Base-by-base conservation (phyloP, 2,797 vertebrate species). In the Micromesistius poutassou region DNA sequence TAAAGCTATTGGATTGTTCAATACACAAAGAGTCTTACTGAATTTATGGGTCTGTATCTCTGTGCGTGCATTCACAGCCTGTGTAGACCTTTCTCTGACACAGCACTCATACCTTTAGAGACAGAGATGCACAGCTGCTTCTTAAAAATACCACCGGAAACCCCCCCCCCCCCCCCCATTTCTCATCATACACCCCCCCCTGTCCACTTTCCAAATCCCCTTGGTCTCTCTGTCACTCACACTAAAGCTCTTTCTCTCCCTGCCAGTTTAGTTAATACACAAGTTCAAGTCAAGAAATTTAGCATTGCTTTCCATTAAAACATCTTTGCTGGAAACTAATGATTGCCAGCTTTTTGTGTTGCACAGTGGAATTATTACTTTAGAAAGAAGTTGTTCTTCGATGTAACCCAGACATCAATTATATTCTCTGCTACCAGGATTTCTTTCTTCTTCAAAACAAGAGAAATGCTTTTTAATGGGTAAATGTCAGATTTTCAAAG, bases 121-220 rank as follows among this genome's bases (percentile, higher is more conserved):
- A 89, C 86, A 82, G 79, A 80, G 86, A 89, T 81, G 71, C 87
- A 87, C 87, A 88, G 89, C 89, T 90, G 86, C 86, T 89, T 87
- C 91, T 91, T 85, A 91, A 92, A 93, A 93, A 92, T 84, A 85
- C 76, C 35, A 72, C 77, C 81, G 87, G 89, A 84, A 91, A 84
- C 13, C 79, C 84, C 88, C 89, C 77, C 71, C 40, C 77, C 35
- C 66, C 36, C 38, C 80, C 8, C 80, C 79, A 72, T 46, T 30
- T 71, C 16, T n/a, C 31, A 33, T 36, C 28, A 71, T 13, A 25
- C 8, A 30, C 80, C 70, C 76, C 82, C 77, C 75, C 75, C 74
- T 80, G 81, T 7, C 76, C 25, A 12, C 30, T 62, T 30, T 62
- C 42, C 30, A 55, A 78, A 1, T 76, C 71, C 71, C 25, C 35